Percentiles rank a stretch among this genome's conserved stretches.
Evolutionary conservation across 92 coral and sea anemone genomes (phyloP).

Genomic region (Heliopora coerulea): DNA sequence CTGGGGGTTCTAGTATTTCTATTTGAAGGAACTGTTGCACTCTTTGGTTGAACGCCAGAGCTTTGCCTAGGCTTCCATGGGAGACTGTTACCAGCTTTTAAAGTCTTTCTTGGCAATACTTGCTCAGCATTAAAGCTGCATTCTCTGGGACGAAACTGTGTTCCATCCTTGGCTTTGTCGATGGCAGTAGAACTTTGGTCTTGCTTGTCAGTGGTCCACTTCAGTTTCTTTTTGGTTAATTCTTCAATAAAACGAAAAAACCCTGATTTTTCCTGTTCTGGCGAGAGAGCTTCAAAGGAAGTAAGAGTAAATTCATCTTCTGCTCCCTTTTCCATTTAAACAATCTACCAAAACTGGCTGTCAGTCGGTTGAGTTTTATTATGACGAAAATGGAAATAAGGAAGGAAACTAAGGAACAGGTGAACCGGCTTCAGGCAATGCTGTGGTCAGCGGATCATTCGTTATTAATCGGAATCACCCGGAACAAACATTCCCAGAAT

Average conservation of each 20-base stretch:
- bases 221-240: background rate
- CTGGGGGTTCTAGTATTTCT: conserved; percentile 25
- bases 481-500: background rate
- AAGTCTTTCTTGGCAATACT: background rate
- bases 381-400: too few species aligned
- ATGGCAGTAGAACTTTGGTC: background rate
- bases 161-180: conserved; percentile 1
- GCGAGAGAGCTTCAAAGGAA: conserved; percentile 88
- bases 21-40: background rate
- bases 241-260: conserved; percentile 15
- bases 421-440: background rate
- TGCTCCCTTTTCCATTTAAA: conserved; percentile 19
- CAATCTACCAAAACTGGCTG: too few species aligned
- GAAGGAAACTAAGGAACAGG: background rate
- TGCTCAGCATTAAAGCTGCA: background rate
- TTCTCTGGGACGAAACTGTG: background rate
- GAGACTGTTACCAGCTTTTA: background rate
- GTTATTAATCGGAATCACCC: background rate
- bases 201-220: background rate
- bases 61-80: background rate
- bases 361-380: too few species aligned
- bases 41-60: background rate
- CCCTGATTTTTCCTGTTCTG: conserved; percentile 54
- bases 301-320: conserved; percentile 62
- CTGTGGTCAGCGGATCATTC: background rate